Evolutionary conservation across 1,140 invertebrate genomes (phyloP), one percentile per base, ranked within the genome.

Genomic region (Vollenhovia emeryi): DNA sequence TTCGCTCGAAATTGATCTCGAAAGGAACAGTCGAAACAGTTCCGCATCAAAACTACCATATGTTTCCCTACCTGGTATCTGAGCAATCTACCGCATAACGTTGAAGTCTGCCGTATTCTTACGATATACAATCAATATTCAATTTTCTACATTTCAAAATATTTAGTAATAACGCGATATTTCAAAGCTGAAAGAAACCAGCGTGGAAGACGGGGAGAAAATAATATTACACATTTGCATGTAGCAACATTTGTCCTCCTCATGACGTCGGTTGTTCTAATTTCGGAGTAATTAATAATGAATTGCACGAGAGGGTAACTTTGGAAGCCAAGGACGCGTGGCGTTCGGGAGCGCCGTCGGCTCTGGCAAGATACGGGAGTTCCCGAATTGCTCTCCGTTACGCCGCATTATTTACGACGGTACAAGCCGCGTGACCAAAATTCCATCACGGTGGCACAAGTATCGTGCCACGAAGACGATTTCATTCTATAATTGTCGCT

Each of bases 351-450:
- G 15, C n/a, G 52, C n/a, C 21, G 50, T 11, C 68, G 48, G 55
- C 27, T n/a, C 24, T 33, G n/a, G 11, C 2, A 78, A 68, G 33
- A 55, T 43, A 40, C 48, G 48, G 7, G 48, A 80, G 78, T 69
- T 55, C 0, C 48, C 33, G 24, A 80, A 57, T 69, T 80, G 48
- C 64, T 40, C 30, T 40, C 5, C 30, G 33, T 55, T 55, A 55
- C 64, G 21, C 21, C 48, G 64, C 62, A 80, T 80, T 80, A 80
- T 80, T 80, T 80, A 80, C 76, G 33, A 80, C 33, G 24, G 33
- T 69, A 48, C 48, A 52, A 24, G 18, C 76, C 62, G 76, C 76
- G 48, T 80, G 76, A 69, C 33, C 24, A 80, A 69, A 80, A 80
- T 69, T 80, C 59, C 62, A 69, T 69, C 62, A 69, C 64, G 11